phyloP scores from a whole-genome alignment of 2,888 invertebrate genomes.

The Fissipunctia ypsillon region DNA sequence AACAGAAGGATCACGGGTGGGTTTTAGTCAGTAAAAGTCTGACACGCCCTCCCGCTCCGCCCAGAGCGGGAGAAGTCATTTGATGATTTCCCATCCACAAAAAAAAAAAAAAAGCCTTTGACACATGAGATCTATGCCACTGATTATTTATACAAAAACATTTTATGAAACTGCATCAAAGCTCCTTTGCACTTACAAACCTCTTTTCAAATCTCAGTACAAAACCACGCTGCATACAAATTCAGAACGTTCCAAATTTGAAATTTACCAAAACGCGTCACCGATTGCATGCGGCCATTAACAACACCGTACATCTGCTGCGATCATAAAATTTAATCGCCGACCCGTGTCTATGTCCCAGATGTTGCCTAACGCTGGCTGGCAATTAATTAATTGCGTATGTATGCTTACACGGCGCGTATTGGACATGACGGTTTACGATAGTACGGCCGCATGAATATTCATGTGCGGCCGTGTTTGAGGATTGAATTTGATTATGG shows the following conservation, averaged over 20 bases:
- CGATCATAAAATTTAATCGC: slow-evolving; percentile 86
- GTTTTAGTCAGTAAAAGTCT: too few species aligned
- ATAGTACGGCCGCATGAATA: slow-evolving; percentile 82
- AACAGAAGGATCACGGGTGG: too few species aligned
- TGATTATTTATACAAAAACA: too few species aligned
- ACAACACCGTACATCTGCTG: slow-evolving; percentile 81
- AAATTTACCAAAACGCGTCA: slow-evolving; percentile 68
- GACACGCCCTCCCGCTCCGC: too few species aligned
- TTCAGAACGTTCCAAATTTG: slow-evolving; percentile 66
- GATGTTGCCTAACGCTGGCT: slow-evolving; percentile 84
- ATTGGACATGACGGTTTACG: slow-evolving; percentile 86
- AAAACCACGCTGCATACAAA: slow-evolving; percentile 39
- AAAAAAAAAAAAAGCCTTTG: too few species aligned
- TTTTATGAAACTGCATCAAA: not conserved
- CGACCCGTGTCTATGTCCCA: slow-evolving; percentile 79
- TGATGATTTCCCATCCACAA: too few species aligned
- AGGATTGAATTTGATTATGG: slow-evolving; percentile 79
- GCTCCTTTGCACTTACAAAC: not conserved
- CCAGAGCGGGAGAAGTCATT: too few species aligned
- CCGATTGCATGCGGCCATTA: slow-evolving; percentile 74
- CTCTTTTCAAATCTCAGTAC: slow-evolving; percentile 1
- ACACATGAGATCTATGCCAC: too few species aligned
- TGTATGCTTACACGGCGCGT: slow-evolving; percentile 83
- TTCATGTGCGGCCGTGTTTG: slow-evolving; percentile 78
- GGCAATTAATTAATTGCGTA: slow-evolving; percentile 86